Base-by-base conservation (phyloP, 1,140 invertebrate species). In the Leptopilina boulardi region DNA sequence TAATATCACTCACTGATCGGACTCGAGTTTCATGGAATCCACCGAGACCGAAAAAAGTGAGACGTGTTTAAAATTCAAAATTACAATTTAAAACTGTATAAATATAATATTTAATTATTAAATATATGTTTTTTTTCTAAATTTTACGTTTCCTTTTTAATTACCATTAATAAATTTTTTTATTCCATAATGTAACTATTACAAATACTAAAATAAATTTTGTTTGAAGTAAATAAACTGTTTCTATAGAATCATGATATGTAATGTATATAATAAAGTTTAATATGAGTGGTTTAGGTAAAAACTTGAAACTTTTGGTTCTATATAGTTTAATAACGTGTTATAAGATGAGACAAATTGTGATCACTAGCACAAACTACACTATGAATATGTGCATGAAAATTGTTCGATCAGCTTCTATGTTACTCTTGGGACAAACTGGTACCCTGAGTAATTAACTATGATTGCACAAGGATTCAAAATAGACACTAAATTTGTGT, bases 1-100 rank as follows among this genome's bases (percentile, higher is more conserved):
- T 99, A 76, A 92, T 98, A 19, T 98, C 97, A 13, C 93, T 99
- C 19, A 98, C 98, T 6, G 98, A 99, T 89, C 93, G 91, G 77
- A 99, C 98, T 1, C 93, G 91, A 80, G 94, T 98, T 5, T 95
- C 95, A 1, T 96, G 94, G 92, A 94, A 93, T 87, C 96, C 96
- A 47, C 94, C 93, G 34, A 89, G 96, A 77, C 93, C 96, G 74
- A 92, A 94, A 83, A 97, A 97, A 92, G 92, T 92, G 42, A 94
- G 94, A 86, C 94, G 94, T 91, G 87, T 96, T 78, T 96, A 95
- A 38, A 4, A 38, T 38, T 38, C 8, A 77, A 70, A 71, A 66
- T 34, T 6, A n/a, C n/a, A 11, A 26, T 26, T 41, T 26, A 9
- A 73, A 0, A 73, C 3, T 74, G 23, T 74, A 54, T 54, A 66